These are phyloP conservation scores for Erinaceus europaeus DNA, from an alignment of 2,113 vertebrate species.

Conservation along the genomic window DNA sequence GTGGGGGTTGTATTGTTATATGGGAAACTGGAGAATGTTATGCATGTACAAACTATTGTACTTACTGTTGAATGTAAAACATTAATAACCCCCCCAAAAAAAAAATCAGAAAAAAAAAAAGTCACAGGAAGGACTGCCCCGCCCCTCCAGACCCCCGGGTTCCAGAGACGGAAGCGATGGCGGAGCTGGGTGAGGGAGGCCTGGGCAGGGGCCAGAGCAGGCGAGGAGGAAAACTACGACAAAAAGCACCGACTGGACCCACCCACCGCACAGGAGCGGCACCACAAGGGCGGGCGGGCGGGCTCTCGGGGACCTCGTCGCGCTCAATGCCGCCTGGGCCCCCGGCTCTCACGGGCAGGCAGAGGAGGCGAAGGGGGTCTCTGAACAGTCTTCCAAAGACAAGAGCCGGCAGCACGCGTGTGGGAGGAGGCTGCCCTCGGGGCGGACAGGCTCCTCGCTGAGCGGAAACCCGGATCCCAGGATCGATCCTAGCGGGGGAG, in stretches of 20 bases:
- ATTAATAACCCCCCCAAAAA: no score
- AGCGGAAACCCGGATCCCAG: background rate
- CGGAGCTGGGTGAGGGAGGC: background rate
- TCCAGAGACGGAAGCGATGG: background rate
- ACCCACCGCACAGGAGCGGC: background rate
- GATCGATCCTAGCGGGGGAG: no score
- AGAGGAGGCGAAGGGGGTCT: background rate
- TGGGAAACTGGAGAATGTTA: no score
- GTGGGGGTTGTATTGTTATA: no score
- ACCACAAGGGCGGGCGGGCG: background rate
- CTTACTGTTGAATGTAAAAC: no score
- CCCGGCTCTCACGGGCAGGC: no score
- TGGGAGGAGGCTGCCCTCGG: background rate
- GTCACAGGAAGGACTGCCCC: no score
- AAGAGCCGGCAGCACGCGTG: background rate
- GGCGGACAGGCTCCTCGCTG: background rate
- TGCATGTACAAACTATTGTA: no score
- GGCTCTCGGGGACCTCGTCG: no score
- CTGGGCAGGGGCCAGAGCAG: background rate
- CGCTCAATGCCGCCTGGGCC: no score
- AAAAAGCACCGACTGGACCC: rapidly evolving
- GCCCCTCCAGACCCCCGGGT: background rate
- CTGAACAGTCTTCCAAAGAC: constrained; percentile 7
- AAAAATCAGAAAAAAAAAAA: no score
- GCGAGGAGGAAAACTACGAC: background rate